phyloP scores from a whole-genome alignment of 2,113 vertebrate genomes.

The Mesitornis unicolor region DNA sequence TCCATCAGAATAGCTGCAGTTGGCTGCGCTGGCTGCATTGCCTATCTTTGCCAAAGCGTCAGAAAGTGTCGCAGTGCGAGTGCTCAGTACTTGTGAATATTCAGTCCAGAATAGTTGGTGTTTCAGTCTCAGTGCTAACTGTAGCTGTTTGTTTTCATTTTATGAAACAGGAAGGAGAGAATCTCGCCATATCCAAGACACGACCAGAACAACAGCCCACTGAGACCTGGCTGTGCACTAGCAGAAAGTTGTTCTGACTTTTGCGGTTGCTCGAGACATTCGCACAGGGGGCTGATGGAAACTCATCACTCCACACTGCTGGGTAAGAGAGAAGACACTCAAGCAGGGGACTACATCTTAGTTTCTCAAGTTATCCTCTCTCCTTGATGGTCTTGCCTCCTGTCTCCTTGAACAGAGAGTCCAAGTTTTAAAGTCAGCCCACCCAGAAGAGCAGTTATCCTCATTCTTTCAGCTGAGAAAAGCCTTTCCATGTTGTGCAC shows the following conservation, averaged over 20 bases:
- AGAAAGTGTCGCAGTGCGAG: background rate
- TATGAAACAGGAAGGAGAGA: background rate
- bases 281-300: slow-evolving; percentile 14
- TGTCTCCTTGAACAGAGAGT: background rate
- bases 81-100: background rate
- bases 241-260: background rate
- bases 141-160: background rate
- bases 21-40: background rate
- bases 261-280: background rate
- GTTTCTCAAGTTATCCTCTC: background rate
- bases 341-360: accelerated
- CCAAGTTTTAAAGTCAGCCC: background rate
- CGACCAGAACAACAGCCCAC: background rate
- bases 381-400: background rate
- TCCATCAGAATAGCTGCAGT: background rate
- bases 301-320: background rate
- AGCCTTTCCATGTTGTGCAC: background rate
- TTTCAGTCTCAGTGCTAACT: background rate
- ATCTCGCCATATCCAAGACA: background rate
- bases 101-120: background rate
- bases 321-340: background rate
- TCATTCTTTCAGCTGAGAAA: background rate
- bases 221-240: accelerated
- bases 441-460: background rate
- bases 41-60: background rate